Base-by-base conservation (phyloP, 1,140 invertebrate genomes). In the Neodiprion pinetum region DNA sequence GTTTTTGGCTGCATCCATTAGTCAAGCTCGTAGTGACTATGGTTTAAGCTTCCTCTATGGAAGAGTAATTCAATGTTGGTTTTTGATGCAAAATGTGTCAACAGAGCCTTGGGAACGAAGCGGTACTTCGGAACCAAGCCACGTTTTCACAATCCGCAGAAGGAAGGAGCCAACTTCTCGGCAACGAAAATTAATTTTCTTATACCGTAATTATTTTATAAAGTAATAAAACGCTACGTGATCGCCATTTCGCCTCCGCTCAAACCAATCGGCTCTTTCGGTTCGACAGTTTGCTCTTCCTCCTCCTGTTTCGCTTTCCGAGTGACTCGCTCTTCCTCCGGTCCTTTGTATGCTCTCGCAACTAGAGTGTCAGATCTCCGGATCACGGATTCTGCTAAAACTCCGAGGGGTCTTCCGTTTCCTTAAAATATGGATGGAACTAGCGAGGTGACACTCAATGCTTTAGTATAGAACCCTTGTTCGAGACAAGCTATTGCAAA, bases 81-180 rank as follows among this genome's bases (percentile, higher is more conserved):
- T 61, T 61, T 61, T 61, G 53, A 11, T 61, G 53, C 53, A 61
- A 61, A 61, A 61, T 61, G 53, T 61, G n/a, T 61, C 53, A 61
- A 61, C 9, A 61, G 53, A 61, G n/a, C 11, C 11, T 61, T 12
- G 53, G 53, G 28, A 40, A 40, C 28, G 28, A 17, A 17, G 53
- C 5, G n/a, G 53, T 5, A 61, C 11, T 61, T 61, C 53, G 53
- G 0, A 61, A 17, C 11, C 53, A 17, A 61, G 53, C 53, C 53
- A 61, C 53, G 53, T 61, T 61, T 9, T 8, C 53, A 14, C 53
- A 17, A 61, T 61, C 53, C 9, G 53, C 11, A 9, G 53, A 61
- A 61, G n/a, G 53, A 61, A 61, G 53, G n/a, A 11, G 4, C 5
- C 53, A 61, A 61, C 53, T 61, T 61, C 53, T 40, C 28, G n/a